Conservation (phyloP, 2,797 vertebrate species). For the Lepus townsendii region DNA sequence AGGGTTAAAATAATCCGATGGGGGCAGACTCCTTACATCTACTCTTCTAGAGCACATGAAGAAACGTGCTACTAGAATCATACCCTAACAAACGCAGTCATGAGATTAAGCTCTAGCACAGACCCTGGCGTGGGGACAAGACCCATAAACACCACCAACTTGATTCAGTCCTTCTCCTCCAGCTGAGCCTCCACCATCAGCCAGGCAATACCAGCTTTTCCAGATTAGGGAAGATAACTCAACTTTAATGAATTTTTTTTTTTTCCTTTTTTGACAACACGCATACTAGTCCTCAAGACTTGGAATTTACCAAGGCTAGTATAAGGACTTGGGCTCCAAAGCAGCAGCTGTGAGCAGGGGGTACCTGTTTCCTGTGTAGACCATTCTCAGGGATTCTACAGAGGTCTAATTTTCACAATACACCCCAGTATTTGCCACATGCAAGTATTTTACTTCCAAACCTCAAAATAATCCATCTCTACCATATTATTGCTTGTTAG, state of each 20-base stretch:
- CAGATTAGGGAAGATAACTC: neutral
- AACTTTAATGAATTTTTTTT: neutral
- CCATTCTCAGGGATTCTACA: neutral
- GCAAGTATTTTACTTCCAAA: slow-evolving; percentile 14
- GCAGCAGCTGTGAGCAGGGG: neutral
- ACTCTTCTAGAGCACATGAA: neutral
- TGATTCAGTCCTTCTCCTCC: neutral
- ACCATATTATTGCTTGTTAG: neutral
- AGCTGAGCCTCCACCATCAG: neutral
- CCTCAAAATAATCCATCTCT: neutral
- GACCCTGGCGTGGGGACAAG: neutral
- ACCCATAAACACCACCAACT: neutral
- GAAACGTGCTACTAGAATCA: neutral
- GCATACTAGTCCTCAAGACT: neutral
- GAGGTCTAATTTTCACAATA: neutral
- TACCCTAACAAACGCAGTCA: neutral
- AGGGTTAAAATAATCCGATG: neutral
- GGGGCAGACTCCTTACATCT: neutral
- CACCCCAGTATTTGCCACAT: neutral
- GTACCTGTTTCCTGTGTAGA: neutral
- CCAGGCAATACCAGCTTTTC: neutral
- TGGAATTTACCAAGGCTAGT: neutral
- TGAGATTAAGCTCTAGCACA: neutral
- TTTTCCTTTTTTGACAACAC: neutral
- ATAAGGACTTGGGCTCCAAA: neutral